These are phyloP conservation scores for Hirtodrosophila cameraria DNA, from an alignment of 2,888 invertebrate genomes.

Conservation along the genomic window DNA sequence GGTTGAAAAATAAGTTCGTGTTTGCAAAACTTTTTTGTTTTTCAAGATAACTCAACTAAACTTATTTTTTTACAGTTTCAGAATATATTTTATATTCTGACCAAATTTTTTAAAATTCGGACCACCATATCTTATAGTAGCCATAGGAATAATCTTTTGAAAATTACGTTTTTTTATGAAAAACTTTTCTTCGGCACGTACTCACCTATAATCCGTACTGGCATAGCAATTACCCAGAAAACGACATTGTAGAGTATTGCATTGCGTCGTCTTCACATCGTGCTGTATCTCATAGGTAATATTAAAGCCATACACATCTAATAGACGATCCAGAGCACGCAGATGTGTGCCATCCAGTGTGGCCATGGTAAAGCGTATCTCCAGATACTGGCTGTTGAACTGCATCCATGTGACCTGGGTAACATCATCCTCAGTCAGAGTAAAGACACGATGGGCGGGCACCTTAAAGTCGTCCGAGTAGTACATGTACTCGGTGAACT, in stretches of 20 bases:
- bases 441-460: constrained; percentile 88
- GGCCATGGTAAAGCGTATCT: constrained; percentile 90
- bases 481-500: constrained; percentile 90
- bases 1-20: too few relatives aligned
- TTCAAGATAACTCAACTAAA: too few relatives aligned
- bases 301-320: constrained; percentile 96
- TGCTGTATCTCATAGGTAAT: constrained; percentile 92
- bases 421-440: constrained; percentile 90
- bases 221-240: constrained; percentile 94
- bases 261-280: constrained; percentile 87
- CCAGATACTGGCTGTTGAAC: constrained; percentile 89
- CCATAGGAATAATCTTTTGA: too few relatives aligned
- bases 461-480: constrained; percentile 89
- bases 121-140: too few relatives aligned
- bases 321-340: constrained; percentile 90
- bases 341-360: constrained; percentile 92
- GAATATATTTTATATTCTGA: too few relatives aligned
- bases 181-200: too few relatives aligned
- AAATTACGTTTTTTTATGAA: too few relatives aligned
- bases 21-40: too few relatives aligned
- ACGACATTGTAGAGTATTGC: constrained; percentile 92
- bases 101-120: too few relatives aligned
- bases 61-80: too few relatives aligned
- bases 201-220: constrained; percentile 89
- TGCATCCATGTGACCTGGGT: constrained; percentile 87